Conservation (phyloP, 2,797 vertebrate species). For the Epinephelus malabaricus region DNA sequence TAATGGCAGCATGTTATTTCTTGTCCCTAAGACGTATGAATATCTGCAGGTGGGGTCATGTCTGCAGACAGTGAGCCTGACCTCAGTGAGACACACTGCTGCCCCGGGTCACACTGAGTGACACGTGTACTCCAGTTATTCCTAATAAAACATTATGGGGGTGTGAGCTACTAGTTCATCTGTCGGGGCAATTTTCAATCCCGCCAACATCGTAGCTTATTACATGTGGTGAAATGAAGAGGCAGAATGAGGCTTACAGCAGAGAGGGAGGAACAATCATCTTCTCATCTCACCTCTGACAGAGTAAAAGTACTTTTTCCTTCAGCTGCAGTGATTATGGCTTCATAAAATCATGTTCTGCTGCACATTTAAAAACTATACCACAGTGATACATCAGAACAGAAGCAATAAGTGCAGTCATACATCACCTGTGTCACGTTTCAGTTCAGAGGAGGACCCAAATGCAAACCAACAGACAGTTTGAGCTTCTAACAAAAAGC, state of each 20-base stretch:
- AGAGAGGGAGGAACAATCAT: not conserved
- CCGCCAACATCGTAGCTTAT: not conserved
- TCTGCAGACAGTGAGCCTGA: not conserved
- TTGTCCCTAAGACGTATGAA: not conserved
- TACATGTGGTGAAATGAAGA: not conserved
- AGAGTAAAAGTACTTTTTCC: too few relatives aligned
- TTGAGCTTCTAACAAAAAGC: too few relatives aligned
- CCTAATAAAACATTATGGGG: not conserved
- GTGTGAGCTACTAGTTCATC: not conserved
- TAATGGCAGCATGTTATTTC: conserved; percentile 3
- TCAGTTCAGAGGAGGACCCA: too few relatives aligned
- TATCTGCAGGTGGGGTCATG: not conserved
- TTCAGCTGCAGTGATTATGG: too few relatives aligned
- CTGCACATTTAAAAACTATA: too few relatives aligned
- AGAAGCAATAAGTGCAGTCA: not conserved
- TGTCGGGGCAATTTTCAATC: conserved; percentile 2
- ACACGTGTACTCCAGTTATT: not conserved
- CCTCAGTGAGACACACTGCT: conserved; percentile 9
- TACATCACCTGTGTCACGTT: too few relatives aligned
- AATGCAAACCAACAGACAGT: too few relatives aligned
- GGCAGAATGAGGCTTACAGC: not conserved
- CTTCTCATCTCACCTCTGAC: too few relatives aligned
- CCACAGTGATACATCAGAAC: not conserved
- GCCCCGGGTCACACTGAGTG: not conserved
- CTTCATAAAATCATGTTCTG: not conserved